Evolutionary conservation across 2,797 vertebrate species (phyloP).

Genomic region (Odontamblyopus rebecca): DNA sequence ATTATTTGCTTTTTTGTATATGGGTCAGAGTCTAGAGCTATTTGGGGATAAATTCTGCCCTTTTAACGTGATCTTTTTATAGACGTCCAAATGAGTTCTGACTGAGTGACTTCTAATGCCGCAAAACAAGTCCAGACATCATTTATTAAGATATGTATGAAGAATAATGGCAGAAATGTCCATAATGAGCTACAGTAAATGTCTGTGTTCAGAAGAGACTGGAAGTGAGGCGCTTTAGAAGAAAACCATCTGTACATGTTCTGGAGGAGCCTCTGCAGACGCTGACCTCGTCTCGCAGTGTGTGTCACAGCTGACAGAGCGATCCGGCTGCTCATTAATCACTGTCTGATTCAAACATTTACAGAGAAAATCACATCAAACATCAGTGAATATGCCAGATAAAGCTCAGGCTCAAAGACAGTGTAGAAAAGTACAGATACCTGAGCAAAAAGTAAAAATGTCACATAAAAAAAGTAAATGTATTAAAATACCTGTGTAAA

Average conservation of each 20-base stretch:
- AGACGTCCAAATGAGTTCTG: neutral
- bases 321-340: conserved; percentile 36
- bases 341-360: conserved; percentile 23
- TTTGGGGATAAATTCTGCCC: neutral
- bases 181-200: conserved; percentile 6
- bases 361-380: neutral
- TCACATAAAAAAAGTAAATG: too few relatives aligned
- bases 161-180: conserved; percentile 14
- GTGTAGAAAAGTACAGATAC: too few relatives aligned
- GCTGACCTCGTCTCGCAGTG: conserved; percentile 14
- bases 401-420: conserved; percentile 12
- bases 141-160: conserved; percentile 12
- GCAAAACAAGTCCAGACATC: neutral
- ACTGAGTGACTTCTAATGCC: conserved; percentile 2
- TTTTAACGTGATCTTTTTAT: conserved; percentile 5
- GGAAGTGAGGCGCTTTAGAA: conserved; percentile 1
- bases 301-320: conserved; percentile 43
- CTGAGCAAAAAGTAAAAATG: too few relatives aligned
- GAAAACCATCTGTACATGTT: conserved; percentile 39
- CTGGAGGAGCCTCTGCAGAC: conserved; percentile 11
- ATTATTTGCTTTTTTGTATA: neutral
- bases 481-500: too few relatives aligned
- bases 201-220: conserved; percentile 9
- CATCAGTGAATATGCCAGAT: neutral
- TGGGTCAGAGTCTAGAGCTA: neutral